These are phyloP conservation scores for Drosophila villosipedis DNA, from an alignment of 2,888 invertebrate genomes.

Conservation along the genomic window DNA sequence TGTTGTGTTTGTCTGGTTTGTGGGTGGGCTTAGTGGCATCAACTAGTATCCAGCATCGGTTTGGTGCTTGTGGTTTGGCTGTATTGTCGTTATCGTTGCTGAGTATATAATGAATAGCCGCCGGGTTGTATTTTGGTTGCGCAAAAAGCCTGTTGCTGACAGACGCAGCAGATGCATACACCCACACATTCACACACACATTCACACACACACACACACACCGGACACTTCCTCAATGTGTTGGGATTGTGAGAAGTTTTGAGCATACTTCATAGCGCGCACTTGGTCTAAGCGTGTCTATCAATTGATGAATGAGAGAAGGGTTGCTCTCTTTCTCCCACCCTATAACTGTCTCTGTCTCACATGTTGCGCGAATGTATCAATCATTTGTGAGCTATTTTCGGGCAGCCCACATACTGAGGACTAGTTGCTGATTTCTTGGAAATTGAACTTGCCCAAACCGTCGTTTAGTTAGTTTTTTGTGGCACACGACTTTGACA, in stretches of 20 bases:
- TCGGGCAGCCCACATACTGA: conserved; percentile 13
- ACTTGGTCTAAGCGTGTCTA: conserved; percentile 40
- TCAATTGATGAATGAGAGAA: conserved; percentile 61
- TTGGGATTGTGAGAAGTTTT: conserved; percentile 18
- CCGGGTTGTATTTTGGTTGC: conserved; percentile 25
- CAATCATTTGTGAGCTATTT: conserved; percentile 49
- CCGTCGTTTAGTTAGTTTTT: conserved; percentile 42
- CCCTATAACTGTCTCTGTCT: background rate
- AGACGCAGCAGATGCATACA: conserved; percentile 16
- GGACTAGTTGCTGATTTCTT: conserved; percentile 42
- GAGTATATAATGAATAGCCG: conserved; percentile 56
- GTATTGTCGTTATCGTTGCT: conserved; percentile 33
- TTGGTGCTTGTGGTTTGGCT: conserved; percentile 38
- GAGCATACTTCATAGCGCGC: conserved; percentile 46
- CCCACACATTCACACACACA: background rate
- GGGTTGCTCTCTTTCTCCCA: background rate
- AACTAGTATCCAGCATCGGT: conserved; percentile 16
- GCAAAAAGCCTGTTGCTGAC: conserved; percentile 65
- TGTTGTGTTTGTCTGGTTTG: conserved; percentile 6
- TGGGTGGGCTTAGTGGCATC: conserved; percentile 20
- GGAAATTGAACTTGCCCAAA: conserved; percentile 18
- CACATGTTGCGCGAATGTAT: conserved; percentile 18
- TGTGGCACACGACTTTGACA: conserved; percentile 40
- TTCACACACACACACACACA: no score
- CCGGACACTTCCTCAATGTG: background rate